Base-by-base conservation (phyloP, 2,888 invertebrate genomes). In the Drosophila rubida region DNA sequence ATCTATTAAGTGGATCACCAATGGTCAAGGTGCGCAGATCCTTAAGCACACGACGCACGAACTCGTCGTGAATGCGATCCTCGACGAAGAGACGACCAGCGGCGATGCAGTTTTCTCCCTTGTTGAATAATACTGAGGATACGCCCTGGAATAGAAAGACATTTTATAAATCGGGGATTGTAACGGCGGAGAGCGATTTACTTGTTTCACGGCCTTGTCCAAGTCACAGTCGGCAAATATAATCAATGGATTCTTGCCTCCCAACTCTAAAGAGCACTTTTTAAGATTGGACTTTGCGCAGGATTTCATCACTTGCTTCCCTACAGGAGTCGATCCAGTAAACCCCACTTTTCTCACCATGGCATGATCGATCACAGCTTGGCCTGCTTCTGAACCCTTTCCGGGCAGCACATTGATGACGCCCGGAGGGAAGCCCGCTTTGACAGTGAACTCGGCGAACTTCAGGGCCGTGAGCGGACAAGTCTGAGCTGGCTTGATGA, bases 101-200 rank as follows among this genome's bases (percentile, higher is more conserved):
- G 0, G 99, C 98, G 76, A 99, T 99, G 92, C 99, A 99, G 92
- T 99, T 99, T 93, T 99, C 99, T 54, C 99, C 99, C 91, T 99
- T 99, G 92, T 99, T 99, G 93, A 99, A 99, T 93, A 98, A 99
- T 2, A 99, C 98, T 54, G 97, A 95, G 55, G 95, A 95, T 96
- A 98, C 97, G 0, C 97, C 97, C 96, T 97, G 13, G 0, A 2
- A 1, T 35, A n/a, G 6, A 89, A 8, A 25, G 6, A 13, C 19
- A 5, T 0, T 16, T 2, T 9, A n/a, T n/a, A n/a, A n/a, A n/a
- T n/a, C n/a, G n/a, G 0, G 25, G 3, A 4, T 8, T 51, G 1
- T 23, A 0, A 42, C 9, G 6, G 5, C 4, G 25, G 2, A 13
- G 0, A 37, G 13, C n/a, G 19, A 79, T 94, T 94, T 92, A 96